These are phyloP conservation scores for Anisognathus igniventris DNA, from an alignment of 2,797 vertebrate species.

Conservation along the genomic window DNA sequence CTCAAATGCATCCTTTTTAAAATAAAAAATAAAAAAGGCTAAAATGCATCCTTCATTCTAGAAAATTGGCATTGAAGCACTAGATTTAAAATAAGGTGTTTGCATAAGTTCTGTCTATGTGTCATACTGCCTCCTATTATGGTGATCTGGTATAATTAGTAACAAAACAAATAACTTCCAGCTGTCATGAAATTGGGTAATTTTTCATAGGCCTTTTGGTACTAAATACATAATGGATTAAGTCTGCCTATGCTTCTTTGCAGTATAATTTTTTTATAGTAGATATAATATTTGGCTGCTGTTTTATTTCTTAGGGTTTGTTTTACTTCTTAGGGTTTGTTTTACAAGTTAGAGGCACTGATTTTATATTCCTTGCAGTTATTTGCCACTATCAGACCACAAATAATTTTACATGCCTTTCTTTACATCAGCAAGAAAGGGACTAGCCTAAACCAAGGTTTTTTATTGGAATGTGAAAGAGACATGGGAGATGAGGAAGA, in stretches of 20 bases:
- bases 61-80: neutral
- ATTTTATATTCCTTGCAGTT: neutral
- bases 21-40: neutral
- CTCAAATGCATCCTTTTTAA: neutral
- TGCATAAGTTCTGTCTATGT: neutral
- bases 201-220: neutral
- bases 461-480: neutral
- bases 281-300: neutral
- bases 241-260: neutral
- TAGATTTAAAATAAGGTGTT: neutral
- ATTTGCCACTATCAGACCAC: neutral
- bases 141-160: neutral
- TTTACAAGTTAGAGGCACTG: neutral
- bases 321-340: neutral
- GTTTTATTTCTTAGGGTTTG: neutral
- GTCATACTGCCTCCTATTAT: neutral
- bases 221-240: neutral
- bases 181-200: neutral
- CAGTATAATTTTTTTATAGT: neutral
- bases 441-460: fast-evolving
- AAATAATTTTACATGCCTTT: neutral
- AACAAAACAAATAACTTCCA: neutral
- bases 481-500: neutral
- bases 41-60: neutral
- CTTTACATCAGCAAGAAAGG: neutral